Evolutionary conservation across 2,113 vertebrate species (phyloP).

Genomic region (Ictalurus punctatus): DNA sequence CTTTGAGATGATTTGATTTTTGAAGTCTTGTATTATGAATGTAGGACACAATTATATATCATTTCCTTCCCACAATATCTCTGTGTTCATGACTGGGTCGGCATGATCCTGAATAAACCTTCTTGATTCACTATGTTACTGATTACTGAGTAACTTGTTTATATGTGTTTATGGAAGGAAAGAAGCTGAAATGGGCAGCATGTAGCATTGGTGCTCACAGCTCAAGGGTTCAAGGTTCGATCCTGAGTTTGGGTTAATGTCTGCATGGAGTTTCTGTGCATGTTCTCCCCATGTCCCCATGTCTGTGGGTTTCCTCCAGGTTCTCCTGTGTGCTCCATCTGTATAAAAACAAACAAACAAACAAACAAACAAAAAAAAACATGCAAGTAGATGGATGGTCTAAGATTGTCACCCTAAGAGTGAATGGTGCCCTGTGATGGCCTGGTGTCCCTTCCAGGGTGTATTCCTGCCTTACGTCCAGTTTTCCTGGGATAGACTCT

Average conservation of each 20-base stretch:
- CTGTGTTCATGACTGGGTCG: background rate
- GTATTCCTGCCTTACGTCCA: background rate
- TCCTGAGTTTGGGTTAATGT: background rate
- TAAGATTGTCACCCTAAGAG: background rate
- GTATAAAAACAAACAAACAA: background rate
- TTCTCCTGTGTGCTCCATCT: background rate
- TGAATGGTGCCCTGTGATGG: background rate
- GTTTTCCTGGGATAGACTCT: background rate
- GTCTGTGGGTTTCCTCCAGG: background rate
- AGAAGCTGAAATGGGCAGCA: background rate
- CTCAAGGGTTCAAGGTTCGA: background rate
- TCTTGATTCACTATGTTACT: background rate
- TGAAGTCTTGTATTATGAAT: background rate
- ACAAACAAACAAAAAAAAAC: background rate
- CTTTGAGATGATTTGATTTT: background rate
- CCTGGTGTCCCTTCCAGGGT: background rate
- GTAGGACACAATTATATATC: background rate
- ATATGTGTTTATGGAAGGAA: background rate
- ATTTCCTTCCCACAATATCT: background rate
- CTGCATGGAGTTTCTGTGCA: background rate
- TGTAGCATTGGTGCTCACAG: background rate
- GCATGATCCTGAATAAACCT: too few relatives aligned
- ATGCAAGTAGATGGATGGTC: background rate
- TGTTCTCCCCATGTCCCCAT: background rate
- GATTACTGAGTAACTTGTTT: background rate